Evolutionary conservation across 2,797 vertebrate species (phyloP).

Genomic region (Neosilurus hyrtlii): DNA sequence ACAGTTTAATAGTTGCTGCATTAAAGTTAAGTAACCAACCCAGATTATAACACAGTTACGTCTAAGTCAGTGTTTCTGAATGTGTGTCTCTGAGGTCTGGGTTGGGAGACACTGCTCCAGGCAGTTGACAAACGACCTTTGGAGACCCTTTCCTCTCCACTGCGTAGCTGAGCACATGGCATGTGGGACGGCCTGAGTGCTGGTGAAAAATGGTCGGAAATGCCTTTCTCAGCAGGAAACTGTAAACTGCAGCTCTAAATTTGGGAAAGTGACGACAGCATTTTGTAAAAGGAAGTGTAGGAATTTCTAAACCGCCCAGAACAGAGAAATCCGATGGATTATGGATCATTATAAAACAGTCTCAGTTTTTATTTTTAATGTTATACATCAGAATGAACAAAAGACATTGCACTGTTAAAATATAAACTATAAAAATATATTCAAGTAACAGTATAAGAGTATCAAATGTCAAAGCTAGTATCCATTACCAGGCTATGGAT

Average conservation of each 20-base stretch:
- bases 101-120: conserved; percentile 7
- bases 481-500: background rate
- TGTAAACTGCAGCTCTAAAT: conserved; percentile 58
- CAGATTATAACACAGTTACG: background rate
- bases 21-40: background rate
- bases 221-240: conserved; percentile 73
- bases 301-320: conserved; percentile 63
- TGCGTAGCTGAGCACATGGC: conserved; percentile 16
- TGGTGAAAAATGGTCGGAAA: conserved; percentile 70
- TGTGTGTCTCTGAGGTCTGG: conserved; percentile 21
- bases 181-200: conserved; percentile 31
- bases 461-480: background rate
- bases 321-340: background rate
- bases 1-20: background rate
- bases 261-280: conserved; percentile 66
- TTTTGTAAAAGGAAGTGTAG: conserved; percentile 69
- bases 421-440: background rate
- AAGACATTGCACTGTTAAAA: background rate
- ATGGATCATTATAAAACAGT: background rate
- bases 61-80: background rate
- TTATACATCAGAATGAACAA: background rate
- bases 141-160: conserved; percentile 32
- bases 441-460: background rate
- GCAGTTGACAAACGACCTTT: conserved; percentile 33
- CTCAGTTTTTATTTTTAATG: background rate